Base-by-base conservation (phyloP, 2,113 vertebrate genomes). In the Silurus meridionalis region DNA sequence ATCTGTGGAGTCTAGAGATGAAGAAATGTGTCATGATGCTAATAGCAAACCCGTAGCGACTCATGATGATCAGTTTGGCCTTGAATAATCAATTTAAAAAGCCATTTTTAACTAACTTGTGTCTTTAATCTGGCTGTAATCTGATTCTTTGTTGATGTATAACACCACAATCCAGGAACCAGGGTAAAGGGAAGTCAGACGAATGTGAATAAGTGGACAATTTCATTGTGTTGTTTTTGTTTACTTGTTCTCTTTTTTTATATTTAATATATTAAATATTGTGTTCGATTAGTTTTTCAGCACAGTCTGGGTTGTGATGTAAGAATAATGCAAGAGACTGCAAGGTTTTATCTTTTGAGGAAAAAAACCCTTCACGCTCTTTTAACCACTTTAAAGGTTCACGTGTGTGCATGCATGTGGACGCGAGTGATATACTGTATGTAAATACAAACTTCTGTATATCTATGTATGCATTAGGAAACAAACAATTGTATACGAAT, bases 381-480 rank as follows among this genome's bases (percentile, higher is more conserved):
- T 46, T 75, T 69, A 85, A 80, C 82, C 85, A 88, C 85, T 86
- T 75, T 64, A 63, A 74, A 83, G 58, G 17, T 83, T 85, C 61
- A 53, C n/a, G 83, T 63, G n/a, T 80, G 88, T 87, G 89, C 81
- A 71, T 57, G 83, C 63, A 80, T 82, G 87, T 89, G 83, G 63
- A 60, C 4, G 37, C 83, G 85, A 67, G 63, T 67, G 77, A 74
- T n/a, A 48, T 80, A 48, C 50, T 78, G 74, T 61, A 74, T 84
- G 69, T 63, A 74, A 55, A 82, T 61, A 83, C 85, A 71, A 84
- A 50, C 25, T 15, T 80, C 60, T 88, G 89, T 87, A 88, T 85
- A 83, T 88, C 83, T 86, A 60, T 90, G 60, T 58, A 64, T 81
- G 7, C 86, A 28, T 48, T 92, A 85, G 46, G 88, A 84, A 67